These are phyloP conservation scores for Porites rus DNA, from an alignment of 92 coral and sea anemone genomes.

Conservation along the genomic window DNA sequence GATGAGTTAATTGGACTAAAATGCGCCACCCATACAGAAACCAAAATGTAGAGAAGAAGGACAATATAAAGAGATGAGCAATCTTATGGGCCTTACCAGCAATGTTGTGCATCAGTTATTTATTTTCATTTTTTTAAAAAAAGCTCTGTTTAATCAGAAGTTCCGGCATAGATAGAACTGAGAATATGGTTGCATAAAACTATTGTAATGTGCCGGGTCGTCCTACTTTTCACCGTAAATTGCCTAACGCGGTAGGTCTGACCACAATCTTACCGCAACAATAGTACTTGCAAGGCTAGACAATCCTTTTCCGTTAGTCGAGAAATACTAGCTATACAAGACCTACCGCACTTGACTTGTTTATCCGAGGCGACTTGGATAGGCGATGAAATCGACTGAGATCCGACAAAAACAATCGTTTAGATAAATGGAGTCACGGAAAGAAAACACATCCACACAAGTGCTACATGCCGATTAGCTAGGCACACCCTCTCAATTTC, in stretches of 20 bases:
- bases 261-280: slow-evolving; percentile 38
- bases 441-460: background rate
- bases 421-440: background rate
- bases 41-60: background rate
- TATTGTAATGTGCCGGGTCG: slow-evolving; percentile 6
- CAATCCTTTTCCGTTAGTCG: slow-evolving; percentile 34
- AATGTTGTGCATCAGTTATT: background rate
- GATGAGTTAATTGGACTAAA: background rate
- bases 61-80: background rate
- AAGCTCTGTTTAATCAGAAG: background rate
- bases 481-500: background rate
- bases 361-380: background rate
- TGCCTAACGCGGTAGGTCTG: slow-evolving; percentile 12
- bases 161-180: background rate
- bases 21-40: slow-evolving; percentile 13
- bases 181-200: background rate
- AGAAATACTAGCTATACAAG: background rate
- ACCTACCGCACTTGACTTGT: slow-evolving; percentile 27
- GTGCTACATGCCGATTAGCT: no score
- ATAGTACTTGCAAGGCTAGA: slow-evolving; percentile 13
- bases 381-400: background rate
- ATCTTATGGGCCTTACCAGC: background rate
- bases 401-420: background rate
- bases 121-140: no score
- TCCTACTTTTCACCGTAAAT: background rate